Base-by-base conservation (phyloP, 2,113 vertebrate genomes). In the Sitta europaea region DNA sequence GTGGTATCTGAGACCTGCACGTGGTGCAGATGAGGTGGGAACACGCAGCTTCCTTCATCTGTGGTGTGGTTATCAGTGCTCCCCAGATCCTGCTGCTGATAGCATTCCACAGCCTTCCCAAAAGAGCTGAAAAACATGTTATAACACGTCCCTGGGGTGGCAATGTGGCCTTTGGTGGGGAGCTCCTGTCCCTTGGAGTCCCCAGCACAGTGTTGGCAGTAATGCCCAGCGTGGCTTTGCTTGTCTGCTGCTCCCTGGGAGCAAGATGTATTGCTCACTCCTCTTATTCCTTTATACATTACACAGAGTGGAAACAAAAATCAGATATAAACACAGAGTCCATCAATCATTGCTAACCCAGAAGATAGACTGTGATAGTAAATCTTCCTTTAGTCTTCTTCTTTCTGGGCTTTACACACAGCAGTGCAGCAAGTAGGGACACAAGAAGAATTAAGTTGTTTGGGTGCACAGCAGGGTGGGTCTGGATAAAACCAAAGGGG, bases 311-410 rank as follows among this genome's bases (percentile, higher is more conserved):
- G 88, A 77, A 77, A 83, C 79, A 86, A 73, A 94, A 86, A 86
- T 95, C 74, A 54, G 61, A 85, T 81, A 42, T 2, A 35, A 66
- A 79, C 43, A 9, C 35, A 31, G 75, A 86, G 61, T 76, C 91
- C 81, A 94, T 96, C 79, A n/a, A 6, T 97, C 92, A 51, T 82
- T 31, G 0, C 88, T 88, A 59, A 59, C 40, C 31, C 76, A 77
- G 62, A 57, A 88, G 58, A 92, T 58, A 63, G 75, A 74, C 43
- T 3, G 1, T 27, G 59, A 22, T 20, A 67, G 66, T 72, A 65
- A 78, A 93, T 92, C 75, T 94, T 83, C 65, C 55, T 65, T 77
- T 78, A 83, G 48, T 59, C 57, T 18, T 68, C 65, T 92, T 83
- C 68, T 58, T 78, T 55, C 78, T 74, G 57, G 48, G 83, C 59